Percentiles rank a stretch among this genome's conserved stretches.
These are phyloP conservation scores for Alethe castanea DNA, from an alignment of 2,113 vertebrate genomes.

Conservation along the genomic window DNA sequence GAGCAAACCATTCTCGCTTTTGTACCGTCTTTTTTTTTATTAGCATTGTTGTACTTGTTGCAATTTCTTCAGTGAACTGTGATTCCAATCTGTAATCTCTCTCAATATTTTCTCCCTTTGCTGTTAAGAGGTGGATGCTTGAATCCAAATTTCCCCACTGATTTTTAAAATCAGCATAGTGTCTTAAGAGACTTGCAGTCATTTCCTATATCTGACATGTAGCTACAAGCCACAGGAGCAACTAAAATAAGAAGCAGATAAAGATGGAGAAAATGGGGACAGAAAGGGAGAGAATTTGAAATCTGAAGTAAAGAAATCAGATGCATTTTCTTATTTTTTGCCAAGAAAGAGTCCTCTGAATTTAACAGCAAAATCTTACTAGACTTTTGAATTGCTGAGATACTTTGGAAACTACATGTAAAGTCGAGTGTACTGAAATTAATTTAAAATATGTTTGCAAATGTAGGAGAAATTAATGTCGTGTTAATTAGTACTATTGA, in stretches of 20 bases:
- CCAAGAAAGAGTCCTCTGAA: background rate
- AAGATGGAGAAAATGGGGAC: background rate
- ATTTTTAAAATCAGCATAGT: background rate
- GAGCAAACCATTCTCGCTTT: background rate
- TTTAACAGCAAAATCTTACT: background rate
- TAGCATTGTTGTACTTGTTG: background rate
- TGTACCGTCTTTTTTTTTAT: too few relatives aligned
- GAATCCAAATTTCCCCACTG: background rate
- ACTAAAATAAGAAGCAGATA: background rate
- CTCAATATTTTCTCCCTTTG: background rate
- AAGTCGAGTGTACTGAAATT: background rate
- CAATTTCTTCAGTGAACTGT: background rate
- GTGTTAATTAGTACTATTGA: background rate
- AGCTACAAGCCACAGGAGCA: background rate
- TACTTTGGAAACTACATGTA: background rate
- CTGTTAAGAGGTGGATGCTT: background rate
- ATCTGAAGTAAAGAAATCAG: background rate
- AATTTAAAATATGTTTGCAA: background rate
- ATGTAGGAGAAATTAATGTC: background rate
- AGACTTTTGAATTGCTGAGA: background rate
- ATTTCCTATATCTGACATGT: background rate
- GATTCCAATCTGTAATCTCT: background rate
- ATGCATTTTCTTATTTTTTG: background rate
- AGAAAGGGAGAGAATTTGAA: background rate
- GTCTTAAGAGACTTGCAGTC: background rate